These are phyloP conservation scores for Salticus scenicus DNA, from an alignment of 2,888 invertebrate genomes.

Conservation along the genomic window DNA sequence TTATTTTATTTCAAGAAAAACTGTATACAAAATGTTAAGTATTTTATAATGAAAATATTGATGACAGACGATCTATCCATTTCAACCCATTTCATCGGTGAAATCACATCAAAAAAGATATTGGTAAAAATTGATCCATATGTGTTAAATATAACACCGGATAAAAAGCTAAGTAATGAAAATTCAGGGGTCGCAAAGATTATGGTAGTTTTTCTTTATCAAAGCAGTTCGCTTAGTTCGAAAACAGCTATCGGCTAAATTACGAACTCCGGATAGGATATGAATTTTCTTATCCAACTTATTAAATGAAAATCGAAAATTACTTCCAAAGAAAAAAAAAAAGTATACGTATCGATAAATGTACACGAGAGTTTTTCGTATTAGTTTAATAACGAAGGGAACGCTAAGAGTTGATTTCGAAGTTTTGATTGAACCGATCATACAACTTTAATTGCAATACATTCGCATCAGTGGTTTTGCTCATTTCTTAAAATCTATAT, in stretches of 20 bases:
- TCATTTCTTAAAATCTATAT: constrained; percentile 39
- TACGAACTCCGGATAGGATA: constrained; percentile 10
- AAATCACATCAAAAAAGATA: neutral
- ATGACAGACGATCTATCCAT: constrained; percentile 10
- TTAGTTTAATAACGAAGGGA: constrained; percentile 54
- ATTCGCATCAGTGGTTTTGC: constrained; percentile 36
- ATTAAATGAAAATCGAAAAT: constrained; percentile 24
- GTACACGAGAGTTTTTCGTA: constrained; percentile 25
- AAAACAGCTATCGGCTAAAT: constrained; percentile 27
- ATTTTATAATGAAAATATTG: neutral
- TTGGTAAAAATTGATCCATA: constrained; percentile 17
- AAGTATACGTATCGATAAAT: neutral
- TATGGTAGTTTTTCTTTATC: neutral
- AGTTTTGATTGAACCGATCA: constrained; percentile 58
- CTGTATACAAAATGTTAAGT: neutral
- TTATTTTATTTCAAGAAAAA: neutral
- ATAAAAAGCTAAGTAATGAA: constrained; percentile 22
- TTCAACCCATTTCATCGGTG: neutral
- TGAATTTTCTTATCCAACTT: constrained; percentile 16
- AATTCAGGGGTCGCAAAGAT: neutral
- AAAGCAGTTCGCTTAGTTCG: neutral
- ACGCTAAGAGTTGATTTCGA: constrained; percentile 35
- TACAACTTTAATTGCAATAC: constrained; percentile 51
- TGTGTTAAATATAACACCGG: constrained; percentile 27
- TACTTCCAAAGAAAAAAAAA: neutral